Base-by-base conservation (phyloP, 2,888 invertebrate genomes). In the Trissonchulus sp. region DNA sequence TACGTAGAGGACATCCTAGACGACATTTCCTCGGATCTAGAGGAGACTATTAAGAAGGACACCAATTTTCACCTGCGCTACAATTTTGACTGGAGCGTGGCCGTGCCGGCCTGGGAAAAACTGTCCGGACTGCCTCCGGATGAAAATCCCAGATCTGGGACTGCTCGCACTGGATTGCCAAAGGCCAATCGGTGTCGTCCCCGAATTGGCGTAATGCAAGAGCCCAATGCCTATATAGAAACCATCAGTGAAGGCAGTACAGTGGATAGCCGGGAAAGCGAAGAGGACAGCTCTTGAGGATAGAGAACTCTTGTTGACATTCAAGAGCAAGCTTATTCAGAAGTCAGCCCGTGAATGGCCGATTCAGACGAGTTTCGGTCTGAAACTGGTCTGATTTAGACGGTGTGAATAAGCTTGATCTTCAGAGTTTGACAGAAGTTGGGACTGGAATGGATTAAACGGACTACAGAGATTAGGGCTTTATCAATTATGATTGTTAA, bases 241-340 rank as follows among this genome's bases (percentile, higher is more conserved):
- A 48, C 48, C 23, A 48, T 48, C 48, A 48, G 48, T 48, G 48
- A 48, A 23, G 48, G 48, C 23, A 48, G 48, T 48, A 48, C 48
- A 48, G 48, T 48, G 48, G 48, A 48, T 23, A 48, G 48, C 48
- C 48, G 48, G 23, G 48, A 48, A 48, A 48, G 48, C 48, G 48
- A 48, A 23, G 48, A 48, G 23, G 48, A 48, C 23, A 48, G 48
- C n/a, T n/a, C n/a, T n/a, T n/a, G n/a, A n/a, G n/a, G n/a, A n/a
- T n/a, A n/a, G n/a, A n/a, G n/a, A n/a, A n/a, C n/a, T n/a, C n/a
- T n/a, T n/a, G n/a, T n/a, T n/a, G n/a, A n/a, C n/a, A n/a, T n/a
- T n/a, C n/a, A n/a, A n/a, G n/a, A n/a, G n/a, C n/a, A n/a, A n/a
- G n/a, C n/a, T n/a, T n/a, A n/a, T n/a, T n/a, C n/a, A n/a, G n/a